A percentile compares a stretch with the other conserved stretches of the same genome.
phyloP scores from a whole-genome alignment of 2,113 vertebrate genomes.

The Myodes glareolus region DNA sequence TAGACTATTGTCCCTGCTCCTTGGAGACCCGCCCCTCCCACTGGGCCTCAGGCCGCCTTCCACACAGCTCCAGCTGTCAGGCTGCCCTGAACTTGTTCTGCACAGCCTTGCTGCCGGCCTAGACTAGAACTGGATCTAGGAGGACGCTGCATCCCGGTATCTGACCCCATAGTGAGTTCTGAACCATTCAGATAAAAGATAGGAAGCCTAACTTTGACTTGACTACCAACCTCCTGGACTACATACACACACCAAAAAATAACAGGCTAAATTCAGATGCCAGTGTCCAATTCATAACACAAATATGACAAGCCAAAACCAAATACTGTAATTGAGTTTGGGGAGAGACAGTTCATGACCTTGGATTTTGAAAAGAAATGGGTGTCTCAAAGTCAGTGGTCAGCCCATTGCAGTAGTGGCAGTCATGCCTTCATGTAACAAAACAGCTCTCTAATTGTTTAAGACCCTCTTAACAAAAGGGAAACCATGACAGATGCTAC shows the following conservation, averaged over 20 bases:
- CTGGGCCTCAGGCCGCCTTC: too few species aligned
- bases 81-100: background rate
- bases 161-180: background rate
- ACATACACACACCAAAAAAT: background rate
- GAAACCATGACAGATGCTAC: too few species aligned
- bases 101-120: background rate
- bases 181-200: background rate
- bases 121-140: background rate
- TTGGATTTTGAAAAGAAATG: background rate
- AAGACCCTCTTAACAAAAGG: too few species aligned
- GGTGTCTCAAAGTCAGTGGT: background rate
- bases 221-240: background rate
- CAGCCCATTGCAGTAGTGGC: too few species aligned
- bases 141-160: background rate
- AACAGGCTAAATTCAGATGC: background rate
- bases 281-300: background rate
- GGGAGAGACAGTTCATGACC: background rate
- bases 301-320: background rate
- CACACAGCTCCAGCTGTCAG: background rate
- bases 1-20: background rate
- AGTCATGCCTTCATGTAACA: too few species aligned
- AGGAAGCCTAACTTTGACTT: background rate
- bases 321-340: background rate
- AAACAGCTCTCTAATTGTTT: too few species aligned
- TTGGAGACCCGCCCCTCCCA: background rate